Evolutionary conservation across 1,140 invertebrate species (phyloP).

Genomic region (Zaprionus davidi): DNA sequence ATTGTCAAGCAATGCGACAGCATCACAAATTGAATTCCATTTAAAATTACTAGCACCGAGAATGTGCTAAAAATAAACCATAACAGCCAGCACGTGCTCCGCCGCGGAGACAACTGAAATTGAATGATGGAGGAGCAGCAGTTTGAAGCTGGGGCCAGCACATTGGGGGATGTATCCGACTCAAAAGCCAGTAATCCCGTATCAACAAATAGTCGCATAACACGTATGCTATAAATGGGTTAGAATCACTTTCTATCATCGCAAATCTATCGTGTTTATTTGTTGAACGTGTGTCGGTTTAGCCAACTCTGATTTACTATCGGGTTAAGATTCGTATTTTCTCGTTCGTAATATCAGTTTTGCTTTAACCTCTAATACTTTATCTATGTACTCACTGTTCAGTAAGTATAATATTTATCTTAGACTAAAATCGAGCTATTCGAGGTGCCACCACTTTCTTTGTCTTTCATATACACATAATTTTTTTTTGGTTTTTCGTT

Average conservation of each 20-base stretch:
- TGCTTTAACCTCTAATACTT: too few species aligned
- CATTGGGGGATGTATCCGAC: neutral
- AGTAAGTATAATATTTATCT: neutral
- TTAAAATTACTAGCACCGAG: constrained; percentile 46
- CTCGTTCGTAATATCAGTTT: neutral
- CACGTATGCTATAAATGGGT: constrained; percentile 41
- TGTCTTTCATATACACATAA: neutral
- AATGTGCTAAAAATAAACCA: constrained; percentile 53
- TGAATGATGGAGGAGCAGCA: constrained; percentile 16
- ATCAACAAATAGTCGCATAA: constrained; percentile 37
- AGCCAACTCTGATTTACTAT: neutral
- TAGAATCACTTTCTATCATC: constrained; percentile 9
- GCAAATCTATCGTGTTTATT: constrained; percentile 14
- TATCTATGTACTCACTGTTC: constrained; percentile 5
- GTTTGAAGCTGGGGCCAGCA: neutral
- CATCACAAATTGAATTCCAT: constrained; percentile 54
- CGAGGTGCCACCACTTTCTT: neutral
- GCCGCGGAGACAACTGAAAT: constrained; percentile 15
- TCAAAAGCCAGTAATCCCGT: constrained; percentile 10
- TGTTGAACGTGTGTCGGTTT: constrained; percentile 5
- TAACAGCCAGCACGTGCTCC: constrained; percentile 46
- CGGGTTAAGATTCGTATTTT: neutral
- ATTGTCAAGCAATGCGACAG: constrained; percentile 28
- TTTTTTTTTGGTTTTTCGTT: constrained; percentile 7
- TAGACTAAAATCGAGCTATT: constrained; percentile 4